Conservation (phyloP, 2,113 vertebrate genomes). For the Salvator merianae region DNA sequence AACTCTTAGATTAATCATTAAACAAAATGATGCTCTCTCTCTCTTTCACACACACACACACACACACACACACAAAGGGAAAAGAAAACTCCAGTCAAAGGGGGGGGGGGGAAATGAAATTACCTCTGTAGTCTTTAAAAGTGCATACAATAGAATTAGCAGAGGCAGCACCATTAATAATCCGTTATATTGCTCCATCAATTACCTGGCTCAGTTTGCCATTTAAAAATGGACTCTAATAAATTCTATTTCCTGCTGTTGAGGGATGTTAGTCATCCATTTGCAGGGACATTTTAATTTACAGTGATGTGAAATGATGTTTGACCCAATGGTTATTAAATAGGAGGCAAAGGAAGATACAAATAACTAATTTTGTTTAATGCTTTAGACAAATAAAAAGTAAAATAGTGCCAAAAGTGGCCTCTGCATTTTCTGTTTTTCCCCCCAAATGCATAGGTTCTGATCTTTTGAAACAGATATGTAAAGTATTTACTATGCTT, state of each 20-base stretch:
- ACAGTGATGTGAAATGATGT: conserved; percentile 55
- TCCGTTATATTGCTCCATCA: conserved; percentile 57
- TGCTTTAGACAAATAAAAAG: background rate
- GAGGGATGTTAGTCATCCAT: conserved; percentile 59
- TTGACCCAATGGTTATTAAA: conserved; percentile 55
- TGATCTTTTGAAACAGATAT: background rate
- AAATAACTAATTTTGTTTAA: conserved; percentile 27
- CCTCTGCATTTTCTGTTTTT: background rate
- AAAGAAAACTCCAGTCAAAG: conserved; percentile 21
- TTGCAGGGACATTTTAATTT: conserved; percentile 66
- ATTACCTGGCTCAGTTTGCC: conserved; percentile 52
- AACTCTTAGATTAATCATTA: background rate
- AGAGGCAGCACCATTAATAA: conserved; percentile 57
- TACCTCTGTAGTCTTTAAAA: conserved; percentile 46
- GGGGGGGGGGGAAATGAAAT: conserved; percentile 22
- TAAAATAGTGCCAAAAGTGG: fast-evolving
- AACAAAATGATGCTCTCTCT: background rate
- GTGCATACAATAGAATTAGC: conserved; percentile 42
- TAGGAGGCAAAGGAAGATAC: conserved; percentile 37
- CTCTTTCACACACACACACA: conserved; percentile 10
- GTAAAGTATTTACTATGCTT: background rate
- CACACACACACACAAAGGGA: conserved; percentile 22
- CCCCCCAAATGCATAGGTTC: background rate
- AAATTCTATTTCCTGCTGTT: conserved; percentile 68
- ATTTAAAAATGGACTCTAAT: conserved; percentile 50